Evolutionary conservation across 2,888 invertebrate genomes (phyloP).

Genomic region (Colostygia pectinataria): DNA sequence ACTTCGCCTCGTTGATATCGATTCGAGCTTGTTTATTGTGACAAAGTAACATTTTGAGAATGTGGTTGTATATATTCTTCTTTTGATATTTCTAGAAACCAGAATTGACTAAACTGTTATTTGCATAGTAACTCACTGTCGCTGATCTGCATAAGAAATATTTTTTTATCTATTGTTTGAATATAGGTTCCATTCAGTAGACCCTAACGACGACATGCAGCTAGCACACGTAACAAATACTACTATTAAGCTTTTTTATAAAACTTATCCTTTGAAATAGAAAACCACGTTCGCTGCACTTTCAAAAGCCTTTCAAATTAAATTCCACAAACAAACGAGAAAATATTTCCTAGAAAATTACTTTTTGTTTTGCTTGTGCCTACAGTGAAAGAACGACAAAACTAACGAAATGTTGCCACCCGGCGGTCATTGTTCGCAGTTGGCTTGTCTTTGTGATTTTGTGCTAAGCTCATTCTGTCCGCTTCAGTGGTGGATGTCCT

Average conservation of each 20-base stretch:
- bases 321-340: constrained; percentile 34
- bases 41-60: constrained; percentile 4
- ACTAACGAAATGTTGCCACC: constrained; percentile 40
- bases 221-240: constrained; percentile 30
- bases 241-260: constrained; percentile 24
- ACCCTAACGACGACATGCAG: constrained; percentile 33
- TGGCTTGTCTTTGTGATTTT: constrained; percentile 54
- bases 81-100: too few relatives aligned
- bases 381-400: constrained; percentile 34
- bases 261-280: constrained; percentile 1
- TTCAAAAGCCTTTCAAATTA: constrained; percentile 24
- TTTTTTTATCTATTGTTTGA: constrained; percentile 31
- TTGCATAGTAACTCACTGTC: not conserved
- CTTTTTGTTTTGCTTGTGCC: constrained; percentile 24
- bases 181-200: constrained; percentile 36
- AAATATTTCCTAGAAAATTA: constrained; percentile 38
- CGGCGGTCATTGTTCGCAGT: constrained; percentile 50
- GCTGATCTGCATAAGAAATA: constrained; percentile 18
- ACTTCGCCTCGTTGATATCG: constrained; percentile 21
- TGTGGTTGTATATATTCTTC: too few relatives aligned
- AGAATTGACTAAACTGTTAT: not conserved
- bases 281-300: constrained; percentile 2
- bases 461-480: constrained; percentile 46
- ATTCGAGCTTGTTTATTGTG: constrained; percentile 17
- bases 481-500: constrained; percentile 35